A percentile compares a stretch with the other conserved stretches of the same genome.
These are phyloP conservation scores for Thalpophila matura DNA, from an alignment of 2,888 invertebrate species.

Conservation along the genomic window DNA sequence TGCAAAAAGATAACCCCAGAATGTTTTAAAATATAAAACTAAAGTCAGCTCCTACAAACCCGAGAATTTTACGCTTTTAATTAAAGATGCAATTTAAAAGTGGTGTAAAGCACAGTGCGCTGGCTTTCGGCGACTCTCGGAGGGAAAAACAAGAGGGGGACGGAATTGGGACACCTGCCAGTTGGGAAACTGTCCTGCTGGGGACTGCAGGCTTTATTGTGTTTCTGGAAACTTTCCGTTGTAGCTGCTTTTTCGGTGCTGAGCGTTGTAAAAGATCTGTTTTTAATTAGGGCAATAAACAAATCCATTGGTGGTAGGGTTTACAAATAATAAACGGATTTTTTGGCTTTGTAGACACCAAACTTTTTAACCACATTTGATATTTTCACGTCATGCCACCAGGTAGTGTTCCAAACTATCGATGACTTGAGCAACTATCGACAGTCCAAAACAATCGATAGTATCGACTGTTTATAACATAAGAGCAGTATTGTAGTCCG, in stretches of 20 bases:
- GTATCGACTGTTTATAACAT: no score
- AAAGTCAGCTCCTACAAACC: background rate
- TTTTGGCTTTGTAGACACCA: background rate
- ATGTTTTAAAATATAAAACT: slow-evolving; percentile 1
- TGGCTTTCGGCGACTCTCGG: slow-evolving; percentile 34
- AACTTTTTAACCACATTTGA: background rate
- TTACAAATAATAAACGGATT: no score
- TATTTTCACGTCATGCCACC: no score
- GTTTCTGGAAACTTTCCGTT: background rate
- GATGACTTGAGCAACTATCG: no score
- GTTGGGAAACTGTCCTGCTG: slow-evolving; percentile 11
- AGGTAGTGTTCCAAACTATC: no score
- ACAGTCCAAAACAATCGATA: no score
- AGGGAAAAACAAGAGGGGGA: slow-evolving; percentile 37
- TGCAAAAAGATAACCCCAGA: background rate
- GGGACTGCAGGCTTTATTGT: slow-evolving; percentile 1
- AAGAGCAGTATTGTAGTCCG: no score
- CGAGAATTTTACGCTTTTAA: slow-evolving; percentile 36
- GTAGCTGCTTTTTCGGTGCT: background rate
- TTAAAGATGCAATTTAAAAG: slow-evolving; percentile 53
- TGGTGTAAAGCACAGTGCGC: slow-evolving; percentile 31
- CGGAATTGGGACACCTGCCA: slow-evolving; percentile 43
- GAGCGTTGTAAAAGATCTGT: background rate
- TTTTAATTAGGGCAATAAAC: background rate
- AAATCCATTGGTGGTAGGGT: no score